Conservation (phyloP, 2,113 vertebrate genomes). For the Podocnemis expansa region DNA sequence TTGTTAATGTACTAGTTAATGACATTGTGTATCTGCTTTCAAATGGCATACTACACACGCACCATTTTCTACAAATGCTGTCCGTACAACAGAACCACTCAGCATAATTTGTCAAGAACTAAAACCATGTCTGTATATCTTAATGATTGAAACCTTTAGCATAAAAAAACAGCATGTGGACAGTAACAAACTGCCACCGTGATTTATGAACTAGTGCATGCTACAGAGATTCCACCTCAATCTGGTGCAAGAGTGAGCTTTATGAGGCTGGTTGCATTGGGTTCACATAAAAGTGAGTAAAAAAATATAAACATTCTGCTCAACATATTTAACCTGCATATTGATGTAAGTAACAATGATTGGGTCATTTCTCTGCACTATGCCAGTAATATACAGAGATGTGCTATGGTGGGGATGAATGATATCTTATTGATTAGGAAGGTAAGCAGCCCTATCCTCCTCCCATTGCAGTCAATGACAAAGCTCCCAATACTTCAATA, state of each 20-base stretch:
- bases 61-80: not conserved
- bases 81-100: not conserved
- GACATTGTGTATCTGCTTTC: not conserved
- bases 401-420: not conserved
- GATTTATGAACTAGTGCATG: slow-evolving; percentile 30
- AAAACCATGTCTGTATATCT: not conserved
- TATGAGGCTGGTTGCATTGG: slow-evolving; percentile 7
- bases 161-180: not conserved
- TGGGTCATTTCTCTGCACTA: not conserved
- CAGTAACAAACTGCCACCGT: not conserved
- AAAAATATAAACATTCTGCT: not conserved
- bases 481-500: not conserved
- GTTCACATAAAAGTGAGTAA: not conserved
- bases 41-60: rapidly evolving
- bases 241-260: slow-evolving; percentile 34
- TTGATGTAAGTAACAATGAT: not conserved
- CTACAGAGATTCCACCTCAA: not conserved
- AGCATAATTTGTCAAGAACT: not conserved
- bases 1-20: not conserved
- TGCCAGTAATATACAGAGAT: not conserved
- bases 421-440: not conserved
- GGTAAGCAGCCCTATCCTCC: not conserved
- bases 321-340: not conserved
- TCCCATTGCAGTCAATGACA: not conserved
- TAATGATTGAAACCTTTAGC: not conserved